phyloP scores from a whole-genome alignment of 2,113 vertebrate species.

The Oreocharis arfaki region DNA sequence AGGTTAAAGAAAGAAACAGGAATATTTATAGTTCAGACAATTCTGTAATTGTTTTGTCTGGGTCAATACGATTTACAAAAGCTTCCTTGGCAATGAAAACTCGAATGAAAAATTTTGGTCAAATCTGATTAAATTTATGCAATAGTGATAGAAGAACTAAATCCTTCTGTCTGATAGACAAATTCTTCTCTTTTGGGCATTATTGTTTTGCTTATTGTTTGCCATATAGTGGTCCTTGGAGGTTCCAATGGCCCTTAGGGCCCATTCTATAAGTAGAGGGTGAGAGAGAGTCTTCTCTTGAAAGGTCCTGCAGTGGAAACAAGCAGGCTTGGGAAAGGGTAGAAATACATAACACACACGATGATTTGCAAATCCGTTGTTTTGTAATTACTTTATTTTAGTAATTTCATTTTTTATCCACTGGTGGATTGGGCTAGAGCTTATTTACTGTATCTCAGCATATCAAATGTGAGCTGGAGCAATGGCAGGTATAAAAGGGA shows the following conservation, averaged over 20 bases:
- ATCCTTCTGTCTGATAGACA: background rate
- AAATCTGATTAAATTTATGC: background rate
- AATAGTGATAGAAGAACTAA: background rate
- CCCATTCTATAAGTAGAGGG: background rate
- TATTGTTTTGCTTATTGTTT: background rate
- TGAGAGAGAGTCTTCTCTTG: background rate
- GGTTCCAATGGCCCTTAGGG: background rate
- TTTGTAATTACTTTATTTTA: background rate
- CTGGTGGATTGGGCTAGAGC: background rate
- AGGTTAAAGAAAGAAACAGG: background rate
- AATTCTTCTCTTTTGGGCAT: background rate
- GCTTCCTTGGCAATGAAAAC: background rate
- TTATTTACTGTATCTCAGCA: background rate
- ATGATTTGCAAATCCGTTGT: background rate
- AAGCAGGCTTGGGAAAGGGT: background rate
- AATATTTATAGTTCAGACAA: slow-evolving; percentile 32
- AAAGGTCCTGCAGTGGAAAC: background rate
- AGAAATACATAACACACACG: background rate
- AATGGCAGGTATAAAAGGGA: background rate
- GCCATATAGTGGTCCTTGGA: background rate
- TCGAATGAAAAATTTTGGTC: background rate
- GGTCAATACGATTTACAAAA: background rate
- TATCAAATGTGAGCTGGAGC: background rate
- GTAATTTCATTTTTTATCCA: background rate
- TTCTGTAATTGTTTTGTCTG: slow-evolving; percentile 46